Percentiles rank a stretch among this genome's conserved stretches.
phyloP scores from a whole-genome alignment of 2,797 vertebrate genomes.

The Karalla daura region DNA sequence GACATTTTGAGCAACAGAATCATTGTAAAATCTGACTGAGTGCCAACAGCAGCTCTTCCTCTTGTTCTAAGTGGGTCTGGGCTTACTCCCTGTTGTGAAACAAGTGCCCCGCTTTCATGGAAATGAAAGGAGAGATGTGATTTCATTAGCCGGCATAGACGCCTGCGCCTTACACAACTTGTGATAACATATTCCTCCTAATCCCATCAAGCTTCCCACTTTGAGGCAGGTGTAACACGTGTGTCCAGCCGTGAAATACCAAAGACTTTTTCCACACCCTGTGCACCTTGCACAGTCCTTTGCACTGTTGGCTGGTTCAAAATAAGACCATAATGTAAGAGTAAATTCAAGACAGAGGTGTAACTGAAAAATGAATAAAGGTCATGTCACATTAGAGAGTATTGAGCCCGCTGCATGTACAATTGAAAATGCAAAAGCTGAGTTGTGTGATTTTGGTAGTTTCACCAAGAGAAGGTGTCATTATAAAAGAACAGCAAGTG shows the following conservation, averaged over 20 bases:
- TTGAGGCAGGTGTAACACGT: slow-evolving; percentile 25
- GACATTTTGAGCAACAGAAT: not conserved
- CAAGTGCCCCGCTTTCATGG: slow-evolving; percentile 33
- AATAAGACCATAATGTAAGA: slow-evolving; percentile 27
- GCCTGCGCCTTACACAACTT: slow-evolving; percentile 32
- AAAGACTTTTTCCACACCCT: slow-evolving; percentile 17
- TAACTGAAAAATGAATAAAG: slow-evolving; percentile 15
- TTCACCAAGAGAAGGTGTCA: not conserved
- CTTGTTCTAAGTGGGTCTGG: slow-evolving; percentile 3
- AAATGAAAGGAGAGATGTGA: slow-evolving; percentile 38
- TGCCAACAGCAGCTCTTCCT: slow-evolving; percentile 6
- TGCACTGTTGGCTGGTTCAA: slow-evolving; percentile 24
- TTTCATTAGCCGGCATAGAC: slow-evolving; percentile 54
- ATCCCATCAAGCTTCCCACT: slow-evolving; percentile 49
- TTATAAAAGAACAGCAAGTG: not conserved
- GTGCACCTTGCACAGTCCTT: slow-evolving; percentile 15
- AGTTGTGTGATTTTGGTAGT: not conserved
- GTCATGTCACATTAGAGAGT: not conserved
- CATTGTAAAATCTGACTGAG: slow-evolving; percentile 5
- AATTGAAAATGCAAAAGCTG: not conserved
- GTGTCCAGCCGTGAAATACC: slow-evolving; percentile 37
- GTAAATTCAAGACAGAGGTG: slow-evolving; percentile 14
- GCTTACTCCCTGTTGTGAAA: slow-evolving; percentile 27
- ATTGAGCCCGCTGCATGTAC: not conserved
- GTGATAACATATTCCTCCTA: slow-evolving; percentile 49